Evolutionary conservation across 2,797 vertebrate genomes (phyloP).

Genomic region (Chelonia mydas): DNA sequence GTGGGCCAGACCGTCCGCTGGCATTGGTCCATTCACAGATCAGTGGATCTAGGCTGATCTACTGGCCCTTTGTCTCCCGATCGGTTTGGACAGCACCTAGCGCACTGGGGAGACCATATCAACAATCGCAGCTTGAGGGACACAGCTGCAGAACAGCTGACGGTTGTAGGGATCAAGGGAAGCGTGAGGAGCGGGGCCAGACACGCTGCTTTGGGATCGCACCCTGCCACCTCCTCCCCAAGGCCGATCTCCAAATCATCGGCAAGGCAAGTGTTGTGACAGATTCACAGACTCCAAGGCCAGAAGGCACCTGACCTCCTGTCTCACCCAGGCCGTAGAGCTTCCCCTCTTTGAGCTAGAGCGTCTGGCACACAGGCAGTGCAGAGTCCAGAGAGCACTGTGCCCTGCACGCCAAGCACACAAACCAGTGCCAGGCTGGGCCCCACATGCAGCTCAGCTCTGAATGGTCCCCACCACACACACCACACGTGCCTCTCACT

Average conservation of each 20-base stretch:
- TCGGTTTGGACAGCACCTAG: background rate
- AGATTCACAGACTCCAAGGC: background rate
- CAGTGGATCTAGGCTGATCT: background rate
- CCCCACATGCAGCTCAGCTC: background rate
- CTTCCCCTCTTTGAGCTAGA: background rate
- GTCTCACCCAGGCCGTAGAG: background rate
- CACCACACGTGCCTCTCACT: background rate
- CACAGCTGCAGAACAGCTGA: background rate
- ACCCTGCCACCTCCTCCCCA: background rate
- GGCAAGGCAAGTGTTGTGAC: background rate
- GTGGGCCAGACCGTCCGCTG: background rate
- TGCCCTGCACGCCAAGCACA: background rate
- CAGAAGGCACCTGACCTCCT: background rate
- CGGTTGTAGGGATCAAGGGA: background rate
- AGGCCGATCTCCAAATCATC: background rate
- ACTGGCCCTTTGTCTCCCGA: background rate
- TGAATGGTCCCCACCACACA: background rate
- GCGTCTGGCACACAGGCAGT: background rate
- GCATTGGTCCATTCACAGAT: background rate
- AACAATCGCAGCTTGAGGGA: too few species aligned
- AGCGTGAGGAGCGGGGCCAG: background rate
- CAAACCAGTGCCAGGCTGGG: background rate
- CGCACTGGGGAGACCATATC: background rate
- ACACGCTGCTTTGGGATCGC: background rate
- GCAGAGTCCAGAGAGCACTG: background rate